These are phyloP conservation scores for Ciconia maguari DNA, from an alignment of 2,113 vertebrate genomes.

Conservation along the genomic window DNA sequence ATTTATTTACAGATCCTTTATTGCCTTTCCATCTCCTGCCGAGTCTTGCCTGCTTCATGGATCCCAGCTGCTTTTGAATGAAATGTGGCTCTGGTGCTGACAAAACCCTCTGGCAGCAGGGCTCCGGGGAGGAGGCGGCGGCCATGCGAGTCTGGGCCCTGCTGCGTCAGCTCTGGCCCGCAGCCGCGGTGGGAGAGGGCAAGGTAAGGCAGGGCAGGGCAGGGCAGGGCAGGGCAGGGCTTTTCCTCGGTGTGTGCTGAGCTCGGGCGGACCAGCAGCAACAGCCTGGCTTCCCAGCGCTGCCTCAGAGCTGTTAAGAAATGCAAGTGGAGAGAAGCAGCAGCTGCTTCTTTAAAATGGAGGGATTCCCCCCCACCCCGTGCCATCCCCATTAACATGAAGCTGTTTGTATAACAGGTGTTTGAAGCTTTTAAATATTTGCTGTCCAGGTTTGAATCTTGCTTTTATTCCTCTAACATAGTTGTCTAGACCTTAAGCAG, in stretches of 20 bases:
- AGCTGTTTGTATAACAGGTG: not conserved
- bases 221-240: not conserved
- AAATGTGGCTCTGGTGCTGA: not conserved
- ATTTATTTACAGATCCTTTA: not conserved
- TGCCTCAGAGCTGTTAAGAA: not conserved
- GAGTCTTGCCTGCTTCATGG: not conserved
- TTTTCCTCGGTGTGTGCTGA: not conserved
- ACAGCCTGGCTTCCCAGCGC: not conserved
- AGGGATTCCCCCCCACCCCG: not conserved
- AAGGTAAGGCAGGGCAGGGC: not conserved
- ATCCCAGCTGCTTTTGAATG: not conserved
- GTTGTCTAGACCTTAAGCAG: not conserved
- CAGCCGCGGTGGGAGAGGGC: not conserved
- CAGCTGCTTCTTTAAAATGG: not conserved
- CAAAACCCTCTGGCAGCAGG: too few species aligned
- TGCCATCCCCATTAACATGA: not conserved
- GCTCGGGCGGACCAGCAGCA: not conserved
- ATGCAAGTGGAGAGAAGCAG: not conserved
- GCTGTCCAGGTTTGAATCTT: not conserved
- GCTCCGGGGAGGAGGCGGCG: too few species aligned
- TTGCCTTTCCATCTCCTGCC: not conserved
- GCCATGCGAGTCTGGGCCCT: rapidly evolving
- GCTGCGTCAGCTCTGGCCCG: rapidly evolving
- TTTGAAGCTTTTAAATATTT: not conserved
- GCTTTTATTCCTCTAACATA: not conserved